Evolutionary conservation across 1,140 invertebrate genomes (phyloP), one percentile per base, ranked within the genome.

Genomic region (Diorhabda carinulata): DNA sequence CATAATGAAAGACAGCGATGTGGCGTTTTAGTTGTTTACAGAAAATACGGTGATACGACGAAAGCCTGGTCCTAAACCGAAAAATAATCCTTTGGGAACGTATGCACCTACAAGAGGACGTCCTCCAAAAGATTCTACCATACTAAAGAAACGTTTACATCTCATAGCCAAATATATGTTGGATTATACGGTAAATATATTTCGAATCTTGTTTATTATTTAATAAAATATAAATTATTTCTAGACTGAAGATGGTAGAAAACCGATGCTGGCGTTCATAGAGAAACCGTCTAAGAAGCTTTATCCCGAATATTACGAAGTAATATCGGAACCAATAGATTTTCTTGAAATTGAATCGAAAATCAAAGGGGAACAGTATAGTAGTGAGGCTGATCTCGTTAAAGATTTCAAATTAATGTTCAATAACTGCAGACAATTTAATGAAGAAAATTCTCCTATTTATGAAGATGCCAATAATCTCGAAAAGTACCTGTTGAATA

Each of bases 231-330:
- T 61, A 41, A 72, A 25, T 25, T 25, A 25, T 25, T 70, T 77
- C 41, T 73, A 90, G 89, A 90, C 90, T 78, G 86, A 89, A 68
- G 92, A 93, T 78, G 94, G 92, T 5, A 84, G 96, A 43, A 89
- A 92, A 69, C 90, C 95, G 1, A 94, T 97, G 83, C 83, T 94
- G 57, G 88, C 94, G 74, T 99, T 99, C 79, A 93, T 98, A 91
- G 94, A 97, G 80, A 95, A 98, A 79, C 97, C 97, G 3, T 96
- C 93, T 1, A 95, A 94, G 77, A 97, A 97, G 80, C 83, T 96
- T 25, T 98, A 98, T 82, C 94, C 96, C 0, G 96, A 97, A 80
- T 98, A 98, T 82, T 98, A 98, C 82, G 90, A 95, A 82, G 90
- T 98, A 2, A 98, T 98, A 69, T 86, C 90, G 47, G 92, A 94